Base-by-base conservation (phyloP, 2,888 invertebrate genomes). In the Dastarcus helophoroides region DNA sequence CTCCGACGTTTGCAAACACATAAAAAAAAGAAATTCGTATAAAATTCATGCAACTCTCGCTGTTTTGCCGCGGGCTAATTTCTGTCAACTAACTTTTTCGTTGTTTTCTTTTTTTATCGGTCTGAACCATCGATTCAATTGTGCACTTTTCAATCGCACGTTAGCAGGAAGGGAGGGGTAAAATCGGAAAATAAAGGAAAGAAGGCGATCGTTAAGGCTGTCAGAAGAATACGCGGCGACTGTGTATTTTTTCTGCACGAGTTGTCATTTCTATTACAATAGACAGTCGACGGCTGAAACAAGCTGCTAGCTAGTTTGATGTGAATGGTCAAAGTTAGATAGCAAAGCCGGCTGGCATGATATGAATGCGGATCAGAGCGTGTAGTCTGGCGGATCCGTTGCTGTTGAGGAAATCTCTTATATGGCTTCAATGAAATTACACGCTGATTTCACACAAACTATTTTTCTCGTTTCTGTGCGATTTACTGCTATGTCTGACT, bases 321-420 rank as follows among this genome's bases (percentile, higher is more conserved):
- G 41, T 37, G 45, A 45, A 48, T 48, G 47, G 48, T 46, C 48
- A 48, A 48, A 48, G 48, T 48, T 48, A 45, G 47, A 46, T 47
- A 44, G 43, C 44, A 43, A 37, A 32, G 35, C 37, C 37, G 36
- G 37, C 6, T 10, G 7, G 12, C 10, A 14, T 38, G 43, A 40
- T 40, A 35, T 45, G 46, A 48, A 47, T 48, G 45, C 44, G 45
- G 43, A 43, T 46, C 43, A 40, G n/a, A n/a, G 11, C 14, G 26
- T 27, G 21, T 21, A 17, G 19, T 17, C 19, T n/a, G n/a, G n/a
- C n/a, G n/a, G n/a, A n/a, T n/a, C n/a, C 37, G 24, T 14, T 33
- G 31, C 24, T 32, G 36, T 29, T 30, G 33, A 22, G 31, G 27
- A 30, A 21, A 29, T 9, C 25, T 12, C 9, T 13, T 30, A 3